These are phyloP conservation scores for Chrysomallon squamiferum DNA, from an alignment of 1,140 invertebrate species.

Conservation along the genomic window DNA sequence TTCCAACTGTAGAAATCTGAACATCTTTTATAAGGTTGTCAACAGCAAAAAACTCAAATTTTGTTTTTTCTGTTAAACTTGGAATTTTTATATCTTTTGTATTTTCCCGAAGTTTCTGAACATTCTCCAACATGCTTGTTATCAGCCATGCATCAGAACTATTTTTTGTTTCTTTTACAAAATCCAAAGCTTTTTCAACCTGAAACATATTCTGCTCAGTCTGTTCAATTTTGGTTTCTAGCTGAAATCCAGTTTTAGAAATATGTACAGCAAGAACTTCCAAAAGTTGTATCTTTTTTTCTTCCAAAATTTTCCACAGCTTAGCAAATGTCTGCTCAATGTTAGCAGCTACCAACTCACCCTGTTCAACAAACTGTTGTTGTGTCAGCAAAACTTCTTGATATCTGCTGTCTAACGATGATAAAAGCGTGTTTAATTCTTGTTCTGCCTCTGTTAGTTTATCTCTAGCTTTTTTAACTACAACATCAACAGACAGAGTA, in stretches of 20 bases:
- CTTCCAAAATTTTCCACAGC: neutral
- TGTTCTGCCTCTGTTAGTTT: neutral
- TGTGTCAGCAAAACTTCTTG: neutral
- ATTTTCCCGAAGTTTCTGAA: neutral
- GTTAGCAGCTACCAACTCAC: neutral
- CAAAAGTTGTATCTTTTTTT: neutral
- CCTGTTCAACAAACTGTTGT: neutral
- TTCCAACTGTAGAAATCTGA: neutral
- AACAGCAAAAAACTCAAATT: neutral
- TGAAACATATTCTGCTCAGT: neutral
- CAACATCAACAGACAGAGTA: neutral
- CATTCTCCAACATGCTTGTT: neutral
- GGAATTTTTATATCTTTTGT: neutral
- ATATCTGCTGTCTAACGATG: neutral
- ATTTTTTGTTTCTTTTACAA: neutral
- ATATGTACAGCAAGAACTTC: neutral
- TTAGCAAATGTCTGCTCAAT: neutral
- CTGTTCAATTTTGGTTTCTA: neutral
- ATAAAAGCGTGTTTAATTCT: neutral
- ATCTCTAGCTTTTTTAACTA: neutral
- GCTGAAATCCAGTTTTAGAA: neutral
- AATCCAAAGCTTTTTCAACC: neutral
- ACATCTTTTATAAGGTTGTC: neutral
- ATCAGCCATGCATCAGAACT: neutral
- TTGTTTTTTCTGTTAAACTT: neutral